Percentiles rank a stretch among this genome's conserved stretches.
Conservation (phyloP, 2,888 invertebrate species). For the Podabrus alpinus region DNA sequence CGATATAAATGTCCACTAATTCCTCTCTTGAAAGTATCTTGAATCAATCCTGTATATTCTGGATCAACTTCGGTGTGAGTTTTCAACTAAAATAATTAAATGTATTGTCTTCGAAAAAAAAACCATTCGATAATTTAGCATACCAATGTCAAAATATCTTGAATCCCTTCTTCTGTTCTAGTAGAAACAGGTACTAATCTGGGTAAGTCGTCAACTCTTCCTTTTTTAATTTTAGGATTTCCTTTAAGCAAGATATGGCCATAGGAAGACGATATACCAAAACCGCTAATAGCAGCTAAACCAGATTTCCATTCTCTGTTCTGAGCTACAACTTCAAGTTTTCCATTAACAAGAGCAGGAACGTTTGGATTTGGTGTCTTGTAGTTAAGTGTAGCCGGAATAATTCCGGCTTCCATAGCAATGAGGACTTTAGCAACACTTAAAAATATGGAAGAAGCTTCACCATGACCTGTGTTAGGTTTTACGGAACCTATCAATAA, state of each 20-base stretch:
- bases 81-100: constrained; percentile 54
- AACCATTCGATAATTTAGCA: constrained; percentile 14
- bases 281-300: constrained; percentile 89
- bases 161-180: constrained; percentile 80
- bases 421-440: constrained; percentile 88
- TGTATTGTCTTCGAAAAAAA: neutral
- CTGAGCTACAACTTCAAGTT: constrained; percentile 74
- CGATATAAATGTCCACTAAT: constrained; percentile 65
- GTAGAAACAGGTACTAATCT: constrained; percentile 79
- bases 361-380: constrained; percentile 87
- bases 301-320: constrained; percentile 85
- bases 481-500: constrained; percentile 93
- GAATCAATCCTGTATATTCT: constrained; percentile 58
- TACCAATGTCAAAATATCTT: constrained; percentile 62
- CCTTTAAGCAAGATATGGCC: constrained; percentile 87
- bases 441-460: constrained; percentile 87
- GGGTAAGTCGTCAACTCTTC: constrained; percentile 61
- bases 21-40: constrained; percentile 57
- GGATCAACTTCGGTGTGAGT: constrained; percentile 57
- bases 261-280: constrained; percentile 97
- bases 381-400: constrained; percentile 91
- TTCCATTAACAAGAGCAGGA: constrained; percentile 82
- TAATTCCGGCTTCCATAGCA: constrained; percentile 85
- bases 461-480: constrained; percentile 97
- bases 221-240: constrained; percentile 67